Evolutionary conservation across 2,888 invertebrate species (phyloP), one percentile per base, ranked within the genome.

Genomic region (Lithophane socia): DNA sequence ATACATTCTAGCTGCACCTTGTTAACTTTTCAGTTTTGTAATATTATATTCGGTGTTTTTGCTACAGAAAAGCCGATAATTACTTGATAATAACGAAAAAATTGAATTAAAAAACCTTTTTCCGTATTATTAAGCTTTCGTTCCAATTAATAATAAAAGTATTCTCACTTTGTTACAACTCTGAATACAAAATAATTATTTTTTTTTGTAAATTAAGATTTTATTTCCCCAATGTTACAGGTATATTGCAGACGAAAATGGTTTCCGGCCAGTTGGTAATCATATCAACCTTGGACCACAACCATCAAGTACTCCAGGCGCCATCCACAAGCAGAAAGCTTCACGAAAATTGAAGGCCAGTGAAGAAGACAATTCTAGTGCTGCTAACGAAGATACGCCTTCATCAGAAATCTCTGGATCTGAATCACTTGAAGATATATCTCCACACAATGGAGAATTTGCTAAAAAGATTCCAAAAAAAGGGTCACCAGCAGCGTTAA

Each of bases 241-340:
- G 79, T 98, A 98, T 87, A 97, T 97, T 73, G 98, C 98, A 82
- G 98, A 98, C 90, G 98, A 98, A 92, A 98, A 98, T 90, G 98
- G 98, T 47, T 98, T 98, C 93, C 97, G 97, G 88, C 97, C 98
- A 0, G 94, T 97, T 82, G 98, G 98, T 21, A 97, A 97, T 86
- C 98, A 98, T 90, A 93, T 98, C 79, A 98, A 98, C 2, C 97
- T 90, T 71, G 91, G 90, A 58, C 86, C 82, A 91, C 78, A 89
- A 85, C 73, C 80, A 77, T 52, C 80, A 82, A 87, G 81, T 76
- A 56, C 83, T 56, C 86, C 91, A 42, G 88, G 77, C 49, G 90
- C 58, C n/a, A 24, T 13, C 10, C 66, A 65, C n/a, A 64, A 75
- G 29, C 65, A 91, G 54, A 95, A 94, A 86, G 84, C 90, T 69